Base-by-base conservation (phyloP, 1,140 invertebrate species). In the Sarcophaga peregrina region DNA sequence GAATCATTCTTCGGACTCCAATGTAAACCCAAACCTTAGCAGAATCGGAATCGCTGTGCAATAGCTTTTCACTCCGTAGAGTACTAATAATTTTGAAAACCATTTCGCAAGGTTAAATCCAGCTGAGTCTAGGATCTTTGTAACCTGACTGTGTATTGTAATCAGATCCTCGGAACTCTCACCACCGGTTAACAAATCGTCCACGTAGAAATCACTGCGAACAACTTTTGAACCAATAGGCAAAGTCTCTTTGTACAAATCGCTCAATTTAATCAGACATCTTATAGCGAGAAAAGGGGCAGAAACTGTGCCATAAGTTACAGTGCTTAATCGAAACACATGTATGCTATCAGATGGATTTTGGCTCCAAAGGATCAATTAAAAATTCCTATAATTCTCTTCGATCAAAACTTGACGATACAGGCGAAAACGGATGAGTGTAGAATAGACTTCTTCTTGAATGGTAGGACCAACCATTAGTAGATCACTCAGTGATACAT, bases 71-170 rank as follows among this genome's bases (percentile, higher is more conserved):
- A 37, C 25, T 37, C 4, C 3, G 54, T 11, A 10, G n/a, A n/a
- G 50, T 83, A 72, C 20, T 90, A 84, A 52, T 87, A 86, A 75
- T 83, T 90, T 91, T 0, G 87, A 87, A 2, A 82, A 82, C 90
- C 91, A 92, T 87, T 91, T 91, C 68, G 88, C 83, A 20, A 91
- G 83, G 50, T 86, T n/a, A 81, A 92, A 90, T 1, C 82, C 68
- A 47, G 15, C 83, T 25, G n/a, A 58, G 1, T 73, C n/a, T 11
- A 84, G 54, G 25, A 82, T 25, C 10, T 78, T n/a, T 8, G 37
- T 78, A 13, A 80, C 17, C 72, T 84, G 20, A 52, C 72, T 58
- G 9, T 47, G 46, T 9, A 68, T 46, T 68, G 6, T 4, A 13
- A 48, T n/a, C 8, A 58, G 48, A 10, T 82, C 52, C 17, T 68